A percentile compares a stretch with the other conserved stretches of the same genome.
These are phyloP conservation scores for Cataglyphis cursor DNA, from an alignment of 2,888 invertebrate genomes.

Conservation along the genomic window DNA sequence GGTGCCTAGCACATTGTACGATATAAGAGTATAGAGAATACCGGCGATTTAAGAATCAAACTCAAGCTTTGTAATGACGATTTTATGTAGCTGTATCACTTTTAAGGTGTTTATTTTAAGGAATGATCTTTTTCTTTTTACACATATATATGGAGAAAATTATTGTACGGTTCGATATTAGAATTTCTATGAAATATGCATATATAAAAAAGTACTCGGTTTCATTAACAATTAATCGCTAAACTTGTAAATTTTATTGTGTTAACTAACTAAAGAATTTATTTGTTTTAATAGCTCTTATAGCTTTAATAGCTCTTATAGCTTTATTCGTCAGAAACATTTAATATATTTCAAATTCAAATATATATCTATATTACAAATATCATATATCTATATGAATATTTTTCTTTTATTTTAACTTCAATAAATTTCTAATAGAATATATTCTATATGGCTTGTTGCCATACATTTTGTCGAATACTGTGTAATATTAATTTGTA, in stretches of 20 bases:
- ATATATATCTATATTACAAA: background rate
- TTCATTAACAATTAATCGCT: conserved; percentile 54
- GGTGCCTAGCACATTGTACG: conserved; percentile 65
- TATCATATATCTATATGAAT: background rate
- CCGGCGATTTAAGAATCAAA: conserved; percentile 57
- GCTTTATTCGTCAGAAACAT: background rate
- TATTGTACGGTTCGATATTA: conserved; percentile 69
- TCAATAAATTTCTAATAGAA: conserved; percentile 2
- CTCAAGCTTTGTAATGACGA: conserved; percentile 32
- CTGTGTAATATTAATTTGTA: background rate
- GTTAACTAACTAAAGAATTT: background rate
- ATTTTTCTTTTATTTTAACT: background rate
- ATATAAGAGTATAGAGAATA: conserved; percentile 49
- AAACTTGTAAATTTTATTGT: conserved; percentile 9
- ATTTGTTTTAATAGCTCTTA: background rate
- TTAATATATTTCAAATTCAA: background rate
- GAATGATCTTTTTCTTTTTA: conserved; percentile 35
- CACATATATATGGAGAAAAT: conserved; percentile 36
- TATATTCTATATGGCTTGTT: background rate
- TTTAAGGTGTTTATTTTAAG: conserved; percentile 45
- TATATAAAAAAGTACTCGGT: conserved; percentile 44
- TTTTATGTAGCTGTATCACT: conserved; percentile 37
- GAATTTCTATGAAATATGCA: conserved; percentile 63
- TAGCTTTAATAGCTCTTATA: background rate
- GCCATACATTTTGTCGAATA: background rate